phyloP scores from a whole-genome alignment of 2,113 vertebrate species.

The Apaloderma vittatum region DNA sequence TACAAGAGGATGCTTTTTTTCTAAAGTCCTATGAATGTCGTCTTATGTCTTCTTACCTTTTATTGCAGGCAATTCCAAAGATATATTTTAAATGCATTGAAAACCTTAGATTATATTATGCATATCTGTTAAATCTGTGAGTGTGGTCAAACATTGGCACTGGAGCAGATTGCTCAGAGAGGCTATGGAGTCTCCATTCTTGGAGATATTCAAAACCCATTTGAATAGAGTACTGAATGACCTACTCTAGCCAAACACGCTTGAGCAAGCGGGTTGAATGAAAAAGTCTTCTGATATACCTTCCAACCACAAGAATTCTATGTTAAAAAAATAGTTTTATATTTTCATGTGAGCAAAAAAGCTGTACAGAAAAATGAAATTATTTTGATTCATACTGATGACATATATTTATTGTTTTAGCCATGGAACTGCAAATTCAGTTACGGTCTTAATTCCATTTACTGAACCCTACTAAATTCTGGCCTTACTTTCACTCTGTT shows the following conservation, averaged over 20 bases:
- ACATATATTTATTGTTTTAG: background rate
- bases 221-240: background rate
- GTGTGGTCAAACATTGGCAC: background rate
- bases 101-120: no score
- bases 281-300: background rate
- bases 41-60: background rate
- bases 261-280: background rate
- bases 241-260: background rate
- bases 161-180: background rate
- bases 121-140: background rate
- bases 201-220: background rate
- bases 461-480: background rate
- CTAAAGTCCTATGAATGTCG: background rate
- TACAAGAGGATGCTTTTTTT: background rate
- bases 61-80: background rate
- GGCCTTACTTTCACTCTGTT: background rate
- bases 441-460: background rate
- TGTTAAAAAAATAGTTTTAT: background rate
- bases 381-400: background rate
- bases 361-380: background rate
- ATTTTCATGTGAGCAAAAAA: background rate
- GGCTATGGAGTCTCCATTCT: background rate
- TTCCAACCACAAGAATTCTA: background rate
- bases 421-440: background rate
- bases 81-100: background rate